Evolutionary conservation across 2,113 vertebrate species (phyloP), one percentile per base, ranked within the genome.

Genomic region (Microtus montanus): DNA sequence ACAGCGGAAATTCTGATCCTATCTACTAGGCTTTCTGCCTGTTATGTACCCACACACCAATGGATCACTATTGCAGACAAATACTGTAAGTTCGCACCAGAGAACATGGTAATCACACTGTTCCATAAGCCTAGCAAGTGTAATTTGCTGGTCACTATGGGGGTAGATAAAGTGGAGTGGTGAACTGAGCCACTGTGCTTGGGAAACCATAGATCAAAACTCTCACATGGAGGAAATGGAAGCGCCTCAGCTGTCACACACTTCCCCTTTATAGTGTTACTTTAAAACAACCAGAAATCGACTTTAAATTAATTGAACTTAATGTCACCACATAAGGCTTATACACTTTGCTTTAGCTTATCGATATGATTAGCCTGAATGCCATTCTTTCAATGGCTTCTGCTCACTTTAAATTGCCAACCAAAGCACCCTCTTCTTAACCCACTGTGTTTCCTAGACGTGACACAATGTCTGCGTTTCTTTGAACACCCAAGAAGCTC

Each of bases 1-100:
- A 90, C 13, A 84, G 64, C 73, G 85, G 74, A 95, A 80, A 77
- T 26, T 84, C 66, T 84, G 41, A 87, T 4, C 54, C 47, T 79
- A 49, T 89, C 85, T 87, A 61, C 54, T 87, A 79, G 70, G 35
- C 15, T 82, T 94, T 97, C 74, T 38, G 70, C 33, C 82, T 47
- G 64, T n/a, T 82, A 70, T 87, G 58, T 87, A 80, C 73, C 64
- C 71, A 85, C 13, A 61, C 66, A 58, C n/a, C 44, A 89, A 26
- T 30, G 87, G 68, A 93, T 47, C 41, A 82, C 86, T 85, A 96
- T 8, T 7, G 41, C 8, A 80, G 44, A 85, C 30, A 96, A 96
- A 89, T 84, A 38, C 54, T 68, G 2, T 85, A 73, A 73, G 71
- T 95, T 92, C 75, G 95, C 28, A 90, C 93, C 74, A 85, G 41